Evolutionary conservation across 2,888 invertebrate genomes (phyloP).

Genomic region (Pteria penguin): DNA sequence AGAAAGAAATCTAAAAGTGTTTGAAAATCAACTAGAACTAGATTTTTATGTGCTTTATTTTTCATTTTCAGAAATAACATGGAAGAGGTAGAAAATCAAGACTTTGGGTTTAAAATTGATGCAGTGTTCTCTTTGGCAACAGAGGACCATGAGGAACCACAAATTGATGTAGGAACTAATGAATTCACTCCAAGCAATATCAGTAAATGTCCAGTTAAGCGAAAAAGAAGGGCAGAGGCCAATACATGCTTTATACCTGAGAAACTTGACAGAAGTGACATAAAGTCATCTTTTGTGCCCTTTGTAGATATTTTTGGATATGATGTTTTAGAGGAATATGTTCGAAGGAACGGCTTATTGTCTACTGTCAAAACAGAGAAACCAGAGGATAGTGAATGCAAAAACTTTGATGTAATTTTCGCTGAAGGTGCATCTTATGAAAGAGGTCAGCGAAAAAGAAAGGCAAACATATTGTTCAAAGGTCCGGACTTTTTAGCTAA

Average conservation of each 20-base stretch:
- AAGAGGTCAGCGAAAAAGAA: conserved; percentile 5
- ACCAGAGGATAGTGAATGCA: neutral
- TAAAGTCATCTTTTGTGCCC: neutral
- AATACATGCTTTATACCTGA: neutral
- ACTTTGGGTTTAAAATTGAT: neutral
- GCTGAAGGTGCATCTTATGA: neutral
- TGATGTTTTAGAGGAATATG: neutral
- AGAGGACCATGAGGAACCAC: neutral
- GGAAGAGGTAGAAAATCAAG: neutral
- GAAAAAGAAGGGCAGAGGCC: neutral
- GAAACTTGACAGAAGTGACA: neutral
- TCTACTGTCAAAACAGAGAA: too few species aligned
- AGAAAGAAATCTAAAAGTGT: too few species aligned
- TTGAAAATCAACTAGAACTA: too few species aligned
- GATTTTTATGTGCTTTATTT: too few species aligned
- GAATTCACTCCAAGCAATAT: too few species aligned
- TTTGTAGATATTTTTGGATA: neutral
- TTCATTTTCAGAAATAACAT: neutral
- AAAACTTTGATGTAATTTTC: neutral
- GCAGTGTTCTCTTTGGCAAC: neutral
- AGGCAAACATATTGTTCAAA: neutral
- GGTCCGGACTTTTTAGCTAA: neutral
- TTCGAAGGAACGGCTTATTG: neutral
- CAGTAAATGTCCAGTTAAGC: neutral
- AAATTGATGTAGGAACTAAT: neutral